phyloP scores from a whole-genome alignment of 2,797 vertebrate species.

The Rhabdomys pumilio region DNA sequence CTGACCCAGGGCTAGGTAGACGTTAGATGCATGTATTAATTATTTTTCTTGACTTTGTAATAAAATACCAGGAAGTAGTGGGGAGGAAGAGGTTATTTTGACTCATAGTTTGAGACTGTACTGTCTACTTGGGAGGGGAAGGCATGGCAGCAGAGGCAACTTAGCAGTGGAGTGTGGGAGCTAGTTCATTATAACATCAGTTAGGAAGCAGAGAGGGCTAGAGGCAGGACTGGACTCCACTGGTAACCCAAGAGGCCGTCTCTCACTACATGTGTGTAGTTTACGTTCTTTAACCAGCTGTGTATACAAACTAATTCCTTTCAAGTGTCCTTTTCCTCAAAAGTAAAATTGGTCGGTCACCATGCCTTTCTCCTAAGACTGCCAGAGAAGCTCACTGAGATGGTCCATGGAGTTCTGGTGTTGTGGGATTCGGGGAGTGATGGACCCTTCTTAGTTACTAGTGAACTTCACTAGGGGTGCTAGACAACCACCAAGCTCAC shows the following conservation, averaged over 20 bases:
- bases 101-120: background rate
- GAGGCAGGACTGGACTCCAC: background rate
- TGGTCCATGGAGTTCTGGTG: fast-evolving
- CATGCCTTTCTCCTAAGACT: fast-evolving
- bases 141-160: background rate
- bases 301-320: background rate
- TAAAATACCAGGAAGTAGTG: background rate
- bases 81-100: background rate
- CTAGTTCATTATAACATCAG: background rate
- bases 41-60: background rate
- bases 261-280: background rate
- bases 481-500: background rate
- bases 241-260: background rate
- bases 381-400: background rate
- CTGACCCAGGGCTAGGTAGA: background rate
- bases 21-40: background rate
- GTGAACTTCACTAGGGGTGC: background rate
- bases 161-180: background rate
- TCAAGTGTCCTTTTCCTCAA: conserved; percentile 26
- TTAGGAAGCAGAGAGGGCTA: background rate
- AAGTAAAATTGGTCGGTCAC: background rate
- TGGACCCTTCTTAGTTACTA: background rate
- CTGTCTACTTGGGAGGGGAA: background rate
- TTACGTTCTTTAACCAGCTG: background rate
- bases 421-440: background rate